These are phyloP conservation scores for Poecilobothrus nobilitatus DNA, from an alignment of 2,888 invertebrate species.

Conservation along the genomic window DNA sequence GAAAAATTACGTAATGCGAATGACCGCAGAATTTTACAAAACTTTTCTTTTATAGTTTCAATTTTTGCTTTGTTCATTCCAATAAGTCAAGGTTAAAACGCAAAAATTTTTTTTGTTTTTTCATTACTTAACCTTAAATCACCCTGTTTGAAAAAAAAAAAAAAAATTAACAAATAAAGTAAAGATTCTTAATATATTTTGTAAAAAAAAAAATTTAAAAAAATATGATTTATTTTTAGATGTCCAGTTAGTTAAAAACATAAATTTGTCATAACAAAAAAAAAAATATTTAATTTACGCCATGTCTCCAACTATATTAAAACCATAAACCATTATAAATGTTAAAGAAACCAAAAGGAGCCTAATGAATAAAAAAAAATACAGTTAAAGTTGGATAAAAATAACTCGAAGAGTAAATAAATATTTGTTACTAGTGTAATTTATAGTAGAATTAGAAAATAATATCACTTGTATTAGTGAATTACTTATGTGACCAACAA, in stretches of 20 bases:
- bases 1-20: neutral
- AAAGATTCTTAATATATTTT: neutral
- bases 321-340: no score
- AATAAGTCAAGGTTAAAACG: neutral
- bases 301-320: no score
- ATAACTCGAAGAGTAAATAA: no score
- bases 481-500: no score
- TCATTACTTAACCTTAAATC: neutral
- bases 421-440: no score
- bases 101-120: neutral
- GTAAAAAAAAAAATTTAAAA: neutral
- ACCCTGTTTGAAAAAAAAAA: neutral
- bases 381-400: no score
- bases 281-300: no score
- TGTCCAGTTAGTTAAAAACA: neutral
- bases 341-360: no score
- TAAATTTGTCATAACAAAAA: neutral
- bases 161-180: neutral
- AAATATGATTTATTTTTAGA: neutral
- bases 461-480: no score
- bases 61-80: neutral
- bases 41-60: neutral
- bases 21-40: neutral
- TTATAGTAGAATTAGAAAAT: no score
- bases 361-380: no score